A percentile compares a stretch with the other conserved stretches of the same genome.
These are phyloP conservation scores for Schizopygopsis pylzovi DNA, from an alignment of 2,797 vertebrate species.

Conservation along the genomic window DNA sequence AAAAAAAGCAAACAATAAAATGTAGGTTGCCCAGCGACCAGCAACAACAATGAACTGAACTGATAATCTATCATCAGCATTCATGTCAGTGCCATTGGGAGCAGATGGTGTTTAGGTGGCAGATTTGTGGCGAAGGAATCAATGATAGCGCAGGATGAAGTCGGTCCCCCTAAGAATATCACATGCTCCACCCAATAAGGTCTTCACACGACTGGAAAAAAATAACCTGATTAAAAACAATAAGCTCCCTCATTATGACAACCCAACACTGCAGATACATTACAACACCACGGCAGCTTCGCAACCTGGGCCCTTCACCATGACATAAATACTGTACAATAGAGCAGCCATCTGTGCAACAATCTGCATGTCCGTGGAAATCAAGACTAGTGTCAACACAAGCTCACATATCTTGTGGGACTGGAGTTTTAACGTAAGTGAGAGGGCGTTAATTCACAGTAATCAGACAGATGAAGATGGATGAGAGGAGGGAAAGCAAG, in stretches of 20 bases:
- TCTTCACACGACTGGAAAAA: slow-evolving; percentile 46
- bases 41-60: slow-evolving; percentile 55
- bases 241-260: slow-evolving; percentile 53
- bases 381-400: slow-evolving; percentile 44
- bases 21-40: slow-evolving; percentile 63
- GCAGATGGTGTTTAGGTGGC: slow-evolving; percentile 66
- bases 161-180: slow-evolving; percentile 58
- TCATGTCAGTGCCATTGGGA: slow-evolving; percentile 67
- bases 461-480: slow-evolving; percentile 80
- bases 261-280: not conserved
- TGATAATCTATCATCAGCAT: slow-evolving; percentile 69
- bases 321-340: slow-evolving; percentile 36
- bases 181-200: slow-evolving; percentile 55
- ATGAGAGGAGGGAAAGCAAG: slow-evolving; percentile 68
- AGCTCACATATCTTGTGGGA: slow-evolving; percentile 33
- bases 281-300: slow-evolving; percentile 15
- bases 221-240: slow-evolving; percentile 53
- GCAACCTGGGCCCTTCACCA: slow-evolving; percentile 3
- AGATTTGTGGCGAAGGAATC: slow-evolving; percentile 60
- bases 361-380: slow-evolving; percentile 38
- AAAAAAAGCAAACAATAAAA: not conserved
- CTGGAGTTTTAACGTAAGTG: slow-evolving; percentile 61
- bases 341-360: slow-evolving; percentile 31
- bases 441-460: slow-evolving; percentile 79
- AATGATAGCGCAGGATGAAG: slow-evolving; percentile 64